phyloP scores from a whole-genome alignment of 2,797 vertebrate species.

The Mallotus villosus region DNA sequence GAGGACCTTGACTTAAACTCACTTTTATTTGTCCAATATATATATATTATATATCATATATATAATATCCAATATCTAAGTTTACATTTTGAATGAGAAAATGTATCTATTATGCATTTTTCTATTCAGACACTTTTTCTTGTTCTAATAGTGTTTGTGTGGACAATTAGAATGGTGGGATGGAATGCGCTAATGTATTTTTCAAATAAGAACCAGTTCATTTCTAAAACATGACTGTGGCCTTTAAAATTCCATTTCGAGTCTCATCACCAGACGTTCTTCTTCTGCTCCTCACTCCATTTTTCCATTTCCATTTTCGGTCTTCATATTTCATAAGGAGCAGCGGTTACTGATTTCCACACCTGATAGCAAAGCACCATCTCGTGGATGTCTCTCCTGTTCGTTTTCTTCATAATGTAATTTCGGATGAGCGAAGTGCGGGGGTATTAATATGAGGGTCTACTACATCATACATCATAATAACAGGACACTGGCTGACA shows the following conservation, averaged over 20 bases:
- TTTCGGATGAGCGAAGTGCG: conserved; percentile 54
- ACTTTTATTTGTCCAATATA: no score
- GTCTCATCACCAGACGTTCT: conserved; percentile 45
- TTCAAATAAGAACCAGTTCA: conserved; percentile 35
- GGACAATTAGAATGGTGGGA: background rate
- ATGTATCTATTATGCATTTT: no score
- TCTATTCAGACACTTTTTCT: no score
- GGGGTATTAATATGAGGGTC: conserved; percentile 61
- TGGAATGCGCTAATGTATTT: conserved; percentile 48
- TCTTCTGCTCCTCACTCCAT: conserved; percentile 25
- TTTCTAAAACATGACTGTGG: conserved; percentile 24
- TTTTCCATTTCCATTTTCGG: conserved; percentile 58
- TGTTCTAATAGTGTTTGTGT: no score
- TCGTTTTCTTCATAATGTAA: conserved; percentile 63
- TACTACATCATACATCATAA: no score
- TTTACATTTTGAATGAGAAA: no score
- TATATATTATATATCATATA: no score
- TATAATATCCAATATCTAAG: no score
- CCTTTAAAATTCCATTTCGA: conserved; percentile 54
- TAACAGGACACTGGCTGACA: no score
- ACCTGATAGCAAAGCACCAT: conserved; percentile 65
- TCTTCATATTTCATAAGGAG: conserved; percentile 66
- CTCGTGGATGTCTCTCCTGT: conserved; percentile 52
- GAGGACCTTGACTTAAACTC: no score
- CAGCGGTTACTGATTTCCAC: conserved; percentile 57